phyloP scores from a whole-genome alignment of 2,113 vertebrate species.

The Orientallactaga bullata region DNA sequence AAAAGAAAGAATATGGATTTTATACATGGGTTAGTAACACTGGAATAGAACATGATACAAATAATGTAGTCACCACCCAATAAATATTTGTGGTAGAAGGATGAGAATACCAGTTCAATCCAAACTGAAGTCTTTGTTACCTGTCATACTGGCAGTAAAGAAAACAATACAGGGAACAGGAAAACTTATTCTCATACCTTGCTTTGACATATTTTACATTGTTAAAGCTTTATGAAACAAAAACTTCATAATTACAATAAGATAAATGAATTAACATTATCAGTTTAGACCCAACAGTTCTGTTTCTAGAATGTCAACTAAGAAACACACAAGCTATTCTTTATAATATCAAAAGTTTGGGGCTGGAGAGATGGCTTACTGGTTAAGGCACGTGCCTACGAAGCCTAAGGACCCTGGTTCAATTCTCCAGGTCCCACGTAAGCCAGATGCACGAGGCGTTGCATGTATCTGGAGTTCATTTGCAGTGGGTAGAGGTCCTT shows the following conservation, averaged over 20 bases:
- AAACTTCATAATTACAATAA: not conserved
- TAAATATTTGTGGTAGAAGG: not conserved
- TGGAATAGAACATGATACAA: not conserved
- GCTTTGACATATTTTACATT: not conserved
- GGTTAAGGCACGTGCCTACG: too few species aligned
- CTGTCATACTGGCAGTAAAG: not conserved
- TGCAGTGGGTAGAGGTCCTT: too few species aligned
- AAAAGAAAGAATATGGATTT: not conserved
- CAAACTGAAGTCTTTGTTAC: not conserved
- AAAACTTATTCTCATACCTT: not conserved
- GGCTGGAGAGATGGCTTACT: too few species aligned
- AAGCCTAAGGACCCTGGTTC: too few species aligned
- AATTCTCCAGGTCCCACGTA: too few species aligned
- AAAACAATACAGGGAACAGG: not conserved
- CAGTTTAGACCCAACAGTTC: not conserved
- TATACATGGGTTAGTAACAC: not conserved
- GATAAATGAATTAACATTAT: not conserved
- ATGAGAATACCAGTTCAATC: not conserved
- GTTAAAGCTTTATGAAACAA: slow-evolving; percentile 13
- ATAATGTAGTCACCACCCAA: not conserved
- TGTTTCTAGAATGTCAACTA: not conserved
- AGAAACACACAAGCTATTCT: not conserved
- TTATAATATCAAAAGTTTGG: not conserved
- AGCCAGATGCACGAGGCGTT: too few species aligned
- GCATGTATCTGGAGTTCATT: too few species aligned